Percentiles rank a stretch among this genome's conserved stretches.
Conservation (phyloP, 2,113 vertebrate species). For the Panthera uncia region DNA sequence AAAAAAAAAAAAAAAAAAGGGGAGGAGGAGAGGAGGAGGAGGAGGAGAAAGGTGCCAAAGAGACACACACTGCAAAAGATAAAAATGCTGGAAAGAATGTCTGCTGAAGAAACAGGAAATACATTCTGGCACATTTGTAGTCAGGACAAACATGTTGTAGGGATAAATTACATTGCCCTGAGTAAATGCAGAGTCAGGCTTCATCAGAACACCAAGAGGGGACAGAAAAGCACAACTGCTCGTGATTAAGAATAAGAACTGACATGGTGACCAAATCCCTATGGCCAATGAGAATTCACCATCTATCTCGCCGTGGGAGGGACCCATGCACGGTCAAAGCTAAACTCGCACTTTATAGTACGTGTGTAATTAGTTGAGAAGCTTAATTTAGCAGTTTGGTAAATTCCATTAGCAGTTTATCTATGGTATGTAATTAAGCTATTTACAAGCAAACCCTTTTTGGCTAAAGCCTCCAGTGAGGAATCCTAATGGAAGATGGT, state of each 20-base stretch:
- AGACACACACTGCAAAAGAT: background rate
- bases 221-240: background rate
- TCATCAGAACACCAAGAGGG: background rate
- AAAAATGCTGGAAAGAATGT: background rate
- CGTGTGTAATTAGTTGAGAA: conserved; percentile 33
- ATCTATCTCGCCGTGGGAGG: background rate
- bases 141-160: background rate
- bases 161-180: background rate
- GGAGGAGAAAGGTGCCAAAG: background rate
- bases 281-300: background rate
- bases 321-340: background rate
- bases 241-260: background rate
- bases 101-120: background rate
- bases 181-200: background rate
- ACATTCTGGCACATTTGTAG: background rate
- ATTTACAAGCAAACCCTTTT: conserved; percentile 60
- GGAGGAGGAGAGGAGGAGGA: too few species aligned
- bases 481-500: background rate
- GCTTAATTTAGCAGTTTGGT: conserved; percentile 48
- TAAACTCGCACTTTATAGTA: background rate
- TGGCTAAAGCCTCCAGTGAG: background rate
- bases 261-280: background rate
- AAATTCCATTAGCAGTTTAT: conserved; percentile 59
- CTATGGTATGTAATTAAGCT: conserved; percentile 46
- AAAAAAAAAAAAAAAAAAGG: too few species aligned